Conservation (phyloP, 2,888 invertebrate genomes). For the Sesia bembeciformis region DNA sequence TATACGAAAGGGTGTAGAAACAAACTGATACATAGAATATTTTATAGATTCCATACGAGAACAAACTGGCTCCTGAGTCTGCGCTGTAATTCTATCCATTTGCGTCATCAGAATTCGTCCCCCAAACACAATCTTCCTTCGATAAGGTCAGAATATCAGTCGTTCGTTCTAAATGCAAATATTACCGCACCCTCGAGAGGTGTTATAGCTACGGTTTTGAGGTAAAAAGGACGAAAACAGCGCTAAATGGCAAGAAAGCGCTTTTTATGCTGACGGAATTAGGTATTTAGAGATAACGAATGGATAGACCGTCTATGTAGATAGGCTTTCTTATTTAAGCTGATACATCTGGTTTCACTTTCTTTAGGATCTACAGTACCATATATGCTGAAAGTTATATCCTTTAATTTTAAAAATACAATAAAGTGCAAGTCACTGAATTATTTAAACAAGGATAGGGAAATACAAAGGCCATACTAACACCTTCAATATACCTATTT, state of each 20-base stretch:
- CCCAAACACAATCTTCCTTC: constrained; percentile 62
- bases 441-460: too few species aligned
- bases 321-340: too few species aligned
- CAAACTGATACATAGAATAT: not conserved
- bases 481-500: too few species aligned
- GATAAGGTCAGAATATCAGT: constrained; percentile 70
- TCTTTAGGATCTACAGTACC: too few species aligned
- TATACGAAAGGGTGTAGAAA: not conserved
- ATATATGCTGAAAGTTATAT: too few species aligned
- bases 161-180: constrained; percentile 73
- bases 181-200: constrained; percentile 66
- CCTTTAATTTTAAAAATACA: too few species aligned
- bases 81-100: constrained; percentile 21
- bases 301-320: constrained; percentile 17
- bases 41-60: not conserved
- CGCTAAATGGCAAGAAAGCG: constrained; percentile 64
- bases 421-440: too few species aligned
- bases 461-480: too few species aligned
- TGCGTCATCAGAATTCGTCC: constrained; percentile 55
- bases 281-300: constrained; percentile 63
- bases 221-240: constrained; percentile 66
- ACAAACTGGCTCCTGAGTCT: not conserved
- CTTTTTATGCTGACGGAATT: constrained; percentile 61
- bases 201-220: constrained; percentile 65
- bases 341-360: too few species aligned